Evolutionary conservation across 2,797 vertebrate species (phyloP), one percentile per base, ranked within the genome.

Genomic region (Enteromius argenteus): DNA sequence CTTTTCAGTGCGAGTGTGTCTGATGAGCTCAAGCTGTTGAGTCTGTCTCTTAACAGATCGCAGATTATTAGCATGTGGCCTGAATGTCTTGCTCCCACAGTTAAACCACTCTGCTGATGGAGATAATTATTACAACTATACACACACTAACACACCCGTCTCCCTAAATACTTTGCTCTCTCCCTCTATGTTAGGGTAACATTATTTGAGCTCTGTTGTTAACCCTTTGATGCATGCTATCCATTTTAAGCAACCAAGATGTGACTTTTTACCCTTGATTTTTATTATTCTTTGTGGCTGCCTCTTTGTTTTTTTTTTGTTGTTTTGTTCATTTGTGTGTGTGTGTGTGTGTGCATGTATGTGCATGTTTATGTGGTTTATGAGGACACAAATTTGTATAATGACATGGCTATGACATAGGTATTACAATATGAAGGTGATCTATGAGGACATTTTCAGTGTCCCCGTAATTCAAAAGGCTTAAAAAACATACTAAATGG

Each of bases 1-100:
- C 62, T 76, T 83, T 76, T 76, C n/a, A 58, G 30, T 30, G 71
- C 11, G 19, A 68, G 46, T 76, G 73, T 56, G 73, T 68, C 73
- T 83, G 81, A 83, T 83, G 81, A 83, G 72, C 81, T 76, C 81
- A 83, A 83, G 81, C 81, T 83, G 81, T 83, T 83, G 46, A 76
- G 81, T 68, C 73, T 83, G 72, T 67, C 72, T 83, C 81, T 83
- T 76, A 76, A 56, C 81, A 76, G 81, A 83, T 76, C 81, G 64
- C 62, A 67, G 62, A 83, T 83, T 83, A 83, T 76, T 83, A 83
- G 81, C 73, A 76, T 68, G 72, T 56, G 73, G 81, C 62, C 62
- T 76, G 46, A 76, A 83, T 76, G 73, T 27, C 73, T 83, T 76
- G 73, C 72, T 83, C 73, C 60, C 72, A 68, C 46, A 76, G 62